A percentile compares a stretch with the other conserved stretches of the same genome.
phyloP scores from a whole-genome alignment of 2,113 vertebrate species.

The Neolamprologus sp. region DNA sequence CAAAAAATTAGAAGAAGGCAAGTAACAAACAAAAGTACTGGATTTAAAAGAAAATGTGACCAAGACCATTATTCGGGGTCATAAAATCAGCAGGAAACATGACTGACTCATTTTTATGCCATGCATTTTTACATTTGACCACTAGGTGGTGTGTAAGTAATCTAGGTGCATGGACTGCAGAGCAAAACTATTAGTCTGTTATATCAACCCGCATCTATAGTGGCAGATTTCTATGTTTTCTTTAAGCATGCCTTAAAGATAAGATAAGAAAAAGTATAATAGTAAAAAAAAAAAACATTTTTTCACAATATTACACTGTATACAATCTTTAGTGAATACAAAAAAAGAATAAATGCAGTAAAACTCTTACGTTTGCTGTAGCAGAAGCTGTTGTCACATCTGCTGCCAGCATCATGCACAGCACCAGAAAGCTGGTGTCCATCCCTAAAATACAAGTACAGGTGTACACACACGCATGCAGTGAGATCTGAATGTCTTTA shows the following conservation, averaged over 20 bases:
- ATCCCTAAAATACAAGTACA: conserved; percentile 56
- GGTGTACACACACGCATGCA: background rate
- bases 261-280: background rate
- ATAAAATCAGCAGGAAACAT: background rate
- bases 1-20: background rate
- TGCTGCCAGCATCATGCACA: background rate
- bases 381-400: conserved; percentile 18
- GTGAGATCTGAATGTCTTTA: background rate
- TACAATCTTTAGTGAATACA: background rate
- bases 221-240: background rate
- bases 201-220: background rate
- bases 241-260: background rate
- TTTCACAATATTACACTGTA: background rate
- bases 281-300: background rate
- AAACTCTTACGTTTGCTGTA: conserved; percentile 14
- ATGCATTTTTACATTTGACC: background rate
- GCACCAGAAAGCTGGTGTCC: conserved; percentile 52
- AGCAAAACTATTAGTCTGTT: background rate
- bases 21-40: background rate
- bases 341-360: background rate
- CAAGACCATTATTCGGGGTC: background rate
- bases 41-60: accelerated
- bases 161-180: background rate
- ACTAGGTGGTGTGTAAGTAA: background rate
- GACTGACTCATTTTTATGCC: background rate